Conservation (phyloP, 2,113 vertebrate genomes). For the Cathartes aura region DNA sequence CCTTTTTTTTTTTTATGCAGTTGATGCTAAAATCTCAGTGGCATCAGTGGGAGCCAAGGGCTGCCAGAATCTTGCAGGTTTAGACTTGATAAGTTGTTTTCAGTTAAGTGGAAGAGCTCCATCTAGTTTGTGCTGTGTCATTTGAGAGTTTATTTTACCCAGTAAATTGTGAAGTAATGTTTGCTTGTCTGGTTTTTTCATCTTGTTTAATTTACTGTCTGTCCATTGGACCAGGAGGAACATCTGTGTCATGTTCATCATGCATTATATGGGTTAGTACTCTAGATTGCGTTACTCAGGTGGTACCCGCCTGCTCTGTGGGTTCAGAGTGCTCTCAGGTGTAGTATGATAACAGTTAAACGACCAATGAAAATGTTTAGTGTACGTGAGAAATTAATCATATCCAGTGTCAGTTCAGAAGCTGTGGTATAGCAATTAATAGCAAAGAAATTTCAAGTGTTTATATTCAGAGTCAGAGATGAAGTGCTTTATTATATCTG, state of each 20-base stretch:
- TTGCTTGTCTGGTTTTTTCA: not conserved
- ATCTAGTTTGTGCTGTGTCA: not conserved
- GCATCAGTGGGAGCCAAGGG: not conserved
- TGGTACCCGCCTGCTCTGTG: not conserved
- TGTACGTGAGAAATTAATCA: not conserved
- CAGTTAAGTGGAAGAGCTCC: not conserved
- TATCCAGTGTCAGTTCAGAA: not conserved
- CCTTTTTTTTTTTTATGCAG: not conserved
- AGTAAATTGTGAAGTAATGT: not conserved
- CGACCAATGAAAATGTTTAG: not conserved
- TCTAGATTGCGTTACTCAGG: no score
- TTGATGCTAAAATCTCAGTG: not conserved
- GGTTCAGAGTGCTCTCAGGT: not conserved
- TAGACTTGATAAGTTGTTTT: not conserved
- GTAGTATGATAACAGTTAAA: not conserved
- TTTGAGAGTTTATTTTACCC: not conserved
- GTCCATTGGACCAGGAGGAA: not conserved
- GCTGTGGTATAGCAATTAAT: not conserved
- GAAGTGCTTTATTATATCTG: not conserved
- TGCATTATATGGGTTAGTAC: not conserved
- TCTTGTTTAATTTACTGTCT: not conserved
- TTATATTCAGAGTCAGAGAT: not conserved
- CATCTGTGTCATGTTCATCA: fast-evolving
- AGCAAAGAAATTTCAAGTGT: not conserved
- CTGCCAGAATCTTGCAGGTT: not conserved